Evolutionary conservation across 1,140 invertebrate genomes (phyloP), one percentile per base, ranked within the genome.

Genomic region (Euwallacea fornicatus): DNA sequence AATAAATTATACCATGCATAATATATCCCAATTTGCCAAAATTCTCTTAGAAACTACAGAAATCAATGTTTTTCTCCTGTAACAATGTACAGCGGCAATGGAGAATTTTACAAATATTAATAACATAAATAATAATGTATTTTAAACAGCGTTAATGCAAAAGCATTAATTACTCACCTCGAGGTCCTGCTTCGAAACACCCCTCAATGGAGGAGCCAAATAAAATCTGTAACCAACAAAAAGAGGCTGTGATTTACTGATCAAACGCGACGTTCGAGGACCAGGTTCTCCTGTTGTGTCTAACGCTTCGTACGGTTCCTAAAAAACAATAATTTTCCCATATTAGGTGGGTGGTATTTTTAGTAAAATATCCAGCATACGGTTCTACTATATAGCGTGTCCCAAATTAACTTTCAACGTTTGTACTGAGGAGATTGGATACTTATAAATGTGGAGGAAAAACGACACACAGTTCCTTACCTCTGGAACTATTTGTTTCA

Each of bases 271-370:
- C 15, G 63, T 69, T 71, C 73, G 70, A 41, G 80, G 80, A 44
- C 80, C 79, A 21, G 76, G 69, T 7, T 62, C 33, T 55, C 79
- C 79, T 7, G 75, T 65, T 15, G 71, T 69, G 66, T 81, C 79
- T 43, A 78, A 66, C 7, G 75, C 79, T 76, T 81, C 80, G 72
- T 74, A 81, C 21, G 72, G 71, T 67, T 78, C 77, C 80, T 81
- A 47, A 69, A 74, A 74, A 50, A 50, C 43, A 33, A 10, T 58
- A 6, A 6, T 58, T 10, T 16, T 33, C 4, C 21, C 21, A 33
- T 33, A 33, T 33, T 33, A 33, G 21, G 4, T 33, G 1, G 21
- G 11, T 53, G 11, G 9, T 8, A 15, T 53, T 53, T 53, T 11
- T n/a, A 7, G 9, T 15, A 53, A 53, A 8, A 53, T 53, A 9